These are phyloP conservation scores for Pseudanteris insignis DNA, from an alignment of 2,888 invertebrate genomes.

Conservation along the genomic window DNA sequence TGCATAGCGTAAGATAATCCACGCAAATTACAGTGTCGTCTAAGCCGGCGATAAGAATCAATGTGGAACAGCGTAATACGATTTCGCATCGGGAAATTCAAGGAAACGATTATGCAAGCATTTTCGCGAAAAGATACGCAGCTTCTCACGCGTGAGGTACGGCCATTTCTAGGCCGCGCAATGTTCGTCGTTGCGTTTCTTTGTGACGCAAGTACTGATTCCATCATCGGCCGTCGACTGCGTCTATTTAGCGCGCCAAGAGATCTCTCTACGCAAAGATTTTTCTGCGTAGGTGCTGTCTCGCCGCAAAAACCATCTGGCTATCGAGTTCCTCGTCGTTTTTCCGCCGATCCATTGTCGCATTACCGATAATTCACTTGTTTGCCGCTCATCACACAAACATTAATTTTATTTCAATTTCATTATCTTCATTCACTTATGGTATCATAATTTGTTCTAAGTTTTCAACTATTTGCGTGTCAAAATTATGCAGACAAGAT, in stretches of 20 bases:
- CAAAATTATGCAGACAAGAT: too few relatives aligned
- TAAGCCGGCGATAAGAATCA: constrained; percentile 14
- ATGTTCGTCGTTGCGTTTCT: constrained; percentile 16
- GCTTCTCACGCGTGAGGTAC: constrained; percentile 11
- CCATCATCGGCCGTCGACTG: constrained; percentile 15
- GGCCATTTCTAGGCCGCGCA: constrained; percentile 31
- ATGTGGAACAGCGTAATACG: constrained; percentile 8
- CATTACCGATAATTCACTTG: constrained; percentile 5
- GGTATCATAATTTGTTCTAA: too few relatives aligned
- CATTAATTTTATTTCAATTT: too few relatives aligned
- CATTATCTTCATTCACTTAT: too few relatives aligned
- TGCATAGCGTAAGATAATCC: constrained; percentile 5
- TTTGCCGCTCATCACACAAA: too few relatives aligned
- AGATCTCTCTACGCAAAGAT: neutral
- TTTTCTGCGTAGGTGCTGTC: constrained; percentile 22
- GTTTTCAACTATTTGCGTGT: too few relatives aligned
- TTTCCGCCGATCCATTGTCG: constrained; percentile 6
- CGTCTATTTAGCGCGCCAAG: constrained; percentile 1
- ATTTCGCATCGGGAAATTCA: constrained; percentile 13
- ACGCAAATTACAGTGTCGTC: constrained; percentile 7
- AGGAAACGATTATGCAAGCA: constrained; percentile 26
- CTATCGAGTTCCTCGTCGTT: constrained; percentile 7
- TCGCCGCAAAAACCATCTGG: constrained; percentile 21
- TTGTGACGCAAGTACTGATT: constrained; percentile 26
- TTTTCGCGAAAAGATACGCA: constrained; percentile 30